Conservation (phyloP, 2,888 invertebrate species). For the Tipula vernalis region DNA sequence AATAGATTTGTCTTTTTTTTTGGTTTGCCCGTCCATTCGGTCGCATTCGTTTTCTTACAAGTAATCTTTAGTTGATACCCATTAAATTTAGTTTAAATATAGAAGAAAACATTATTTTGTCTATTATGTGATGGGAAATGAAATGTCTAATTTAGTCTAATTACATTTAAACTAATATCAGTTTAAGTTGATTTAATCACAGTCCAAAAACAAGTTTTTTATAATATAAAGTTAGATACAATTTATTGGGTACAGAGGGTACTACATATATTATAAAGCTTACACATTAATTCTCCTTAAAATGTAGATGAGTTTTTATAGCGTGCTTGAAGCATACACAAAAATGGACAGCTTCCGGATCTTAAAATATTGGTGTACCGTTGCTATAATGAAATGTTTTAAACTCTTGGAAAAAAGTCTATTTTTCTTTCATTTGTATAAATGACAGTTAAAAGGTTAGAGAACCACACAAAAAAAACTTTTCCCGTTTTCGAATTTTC, state of each 20-base stretch:
- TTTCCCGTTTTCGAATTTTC: neutral
- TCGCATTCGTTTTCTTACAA: neutral
- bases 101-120: neutral
- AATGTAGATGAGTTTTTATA: neutral
- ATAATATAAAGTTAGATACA: neutral
- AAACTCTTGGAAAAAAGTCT: neutral
- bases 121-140: neutral
- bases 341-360: neutral
- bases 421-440: neutral
- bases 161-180: neutral
- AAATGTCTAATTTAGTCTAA: neutral
- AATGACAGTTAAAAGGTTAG: neutral
- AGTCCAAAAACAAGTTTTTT: neutral
- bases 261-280: neutral
- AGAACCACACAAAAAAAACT: neutral
- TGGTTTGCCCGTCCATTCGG: neutral
- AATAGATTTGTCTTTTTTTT: neutral
- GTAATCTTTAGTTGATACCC: neutral
- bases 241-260: neutral
- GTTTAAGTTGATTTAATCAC: neutral
- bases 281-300: neutral
- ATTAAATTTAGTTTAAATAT: neutral
- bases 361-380: neutral
- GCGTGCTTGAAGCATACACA: neutral
- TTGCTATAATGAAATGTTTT: neutral